phyloP scores from a whole-genome alignment of 2,113 vertebrate genomes.

The Zootoca vivipara region DNA sequence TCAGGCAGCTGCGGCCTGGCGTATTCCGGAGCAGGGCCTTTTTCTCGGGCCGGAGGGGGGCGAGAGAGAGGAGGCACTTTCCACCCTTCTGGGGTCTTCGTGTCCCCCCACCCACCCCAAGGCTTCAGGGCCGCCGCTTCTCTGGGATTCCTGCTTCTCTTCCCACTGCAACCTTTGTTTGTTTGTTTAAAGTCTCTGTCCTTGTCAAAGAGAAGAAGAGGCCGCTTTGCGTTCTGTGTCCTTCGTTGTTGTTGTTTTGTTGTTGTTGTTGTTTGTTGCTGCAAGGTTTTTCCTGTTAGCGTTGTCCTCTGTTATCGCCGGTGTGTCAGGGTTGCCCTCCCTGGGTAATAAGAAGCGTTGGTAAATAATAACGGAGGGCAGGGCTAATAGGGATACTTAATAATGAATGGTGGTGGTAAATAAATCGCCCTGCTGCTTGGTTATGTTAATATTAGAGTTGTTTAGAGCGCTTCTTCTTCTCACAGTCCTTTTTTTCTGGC shows the following conservation, averaged over 20 bases:
- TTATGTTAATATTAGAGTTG: too few relatives aligned
- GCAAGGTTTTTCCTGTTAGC: too few relatives aligned
- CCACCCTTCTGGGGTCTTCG: too few relatives aligned
- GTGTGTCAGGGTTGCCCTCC: too few relatives aligned
- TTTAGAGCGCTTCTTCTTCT: too few relatives aligned
- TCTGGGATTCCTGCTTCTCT: not conserved
- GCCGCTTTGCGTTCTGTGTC: not conserved
- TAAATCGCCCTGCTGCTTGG: not conserved
- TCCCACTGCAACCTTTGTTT: not conserved
- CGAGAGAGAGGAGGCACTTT: not conserved
- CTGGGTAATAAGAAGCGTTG: too few relatives aligned
- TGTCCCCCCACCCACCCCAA: too few relatives aligned
- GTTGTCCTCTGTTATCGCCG: too few relatives aligned
- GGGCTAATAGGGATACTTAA: not conserved
- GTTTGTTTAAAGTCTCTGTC: not conserved
- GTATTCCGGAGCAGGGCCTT: not conserved
- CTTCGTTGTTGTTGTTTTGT: not conserved
- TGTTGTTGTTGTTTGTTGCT: not conserved
- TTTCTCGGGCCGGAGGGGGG: not conserved
- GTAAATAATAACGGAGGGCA: too few relatives aligned
- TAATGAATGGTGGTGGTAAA: too few relatives aligned
- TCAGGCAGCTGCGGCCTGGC: not conserved
- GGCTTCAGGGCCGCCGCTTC: not conserved
- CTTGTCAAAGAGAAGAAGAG: not conserved
- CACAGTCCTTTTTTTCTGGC: too few relatives aligned